Evolutionary conservation across 2,797 vertebrate species (phyloP).

Genomic region (Pangasius mekongensis): DNA sequence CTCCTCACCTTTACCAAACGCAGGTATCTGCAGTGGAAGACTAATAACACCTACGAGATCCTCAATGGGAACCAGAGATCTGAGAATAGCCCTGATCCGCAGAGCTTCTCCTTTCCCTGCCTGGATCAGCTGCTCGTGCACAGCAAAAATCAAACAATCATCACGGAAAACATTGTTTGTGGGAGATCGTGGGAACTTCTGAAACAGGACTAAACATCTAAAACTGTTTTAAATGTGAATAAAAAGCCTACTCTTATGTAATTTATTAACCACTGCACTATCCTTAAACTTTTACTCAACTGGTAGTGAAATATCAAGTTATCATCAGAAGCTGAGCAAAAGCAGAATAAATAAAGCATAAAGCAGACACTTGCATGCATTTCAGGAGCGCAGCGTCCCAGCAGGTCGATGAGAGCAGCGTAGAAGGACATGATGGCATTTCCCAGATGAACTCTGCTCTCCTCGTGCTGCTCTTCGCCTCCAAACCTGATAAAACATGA

Average conservation of each 20-base stretch:
- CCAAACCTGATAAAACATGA: slow-evolving; percentile 75
- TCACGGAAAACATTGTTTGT: background rate
- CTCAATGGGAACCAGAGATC: slow-evolving; percentile 91
- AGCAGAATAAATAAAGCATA: background rate
- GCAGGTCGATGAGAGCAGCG: slow-evolving; percentile 89
- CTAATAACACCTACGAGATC: slow-evolving; percentile 94
- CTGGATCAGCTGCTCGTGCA: slow-evolving; percentile 84
- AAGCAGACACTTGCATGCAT: slow-evolving; percentile 83
- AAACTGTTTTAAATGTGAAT: slow-evolving; percentile 13
- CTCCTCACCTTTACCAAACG: slow-evolving; percentile 87
- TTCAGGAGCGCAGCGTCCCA: slow-evolving; percentile 93
- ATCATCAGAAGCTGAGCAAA: background rate
- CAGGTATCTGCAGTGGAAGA: slow-evolving; percentile 88
- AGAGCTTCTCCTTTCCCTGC: slow-evolving; percentile 93
- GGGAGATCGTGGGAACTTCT: background rate
- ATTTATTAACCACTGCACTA: background rate
- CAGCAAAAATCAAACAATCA: background rate
- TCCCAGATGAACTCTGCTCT: slow-evolving; percentile 90
- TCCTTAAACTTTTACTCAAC: background rate
- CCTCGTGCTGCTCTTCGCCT: slow-evolving; percentile 89
- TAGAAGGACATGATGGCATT: slow-evolving; percentile 97
- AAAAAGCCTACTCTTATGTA: background rate
- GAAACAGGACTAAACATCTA: background rate
- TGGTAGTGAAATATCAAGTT: background rate
- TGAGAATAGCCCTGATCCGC: slow-evolving; percentile 91